These are phyloP conservation scores for Tamias sibiricus DNA, from an alignment of 2,113 vertebrate genomes.

Conservation along the genomic window DNA sequence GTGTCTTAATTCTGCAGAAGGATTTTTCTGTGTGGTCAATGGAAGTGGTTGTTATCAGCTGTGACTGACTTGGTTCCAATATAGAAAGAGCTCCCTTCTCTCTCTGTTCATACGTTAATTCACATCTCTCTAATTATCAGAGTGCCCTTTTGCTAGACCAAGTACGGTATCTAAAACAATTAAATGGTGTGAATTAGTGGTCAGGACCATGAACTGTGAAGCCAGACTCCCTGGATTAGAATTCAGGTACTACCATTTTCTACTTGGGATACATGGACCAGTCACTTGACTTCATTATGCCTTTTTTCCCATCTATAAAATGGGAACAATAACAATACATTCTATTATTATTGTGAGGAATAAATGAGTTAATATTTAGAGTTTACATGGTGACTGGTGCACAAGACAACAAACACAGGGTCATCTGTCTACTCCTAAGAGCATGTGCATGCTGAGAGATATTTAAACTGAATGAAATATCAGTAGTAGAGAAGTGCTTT, in stretches of 20 bases:
- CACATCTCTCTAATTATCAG: not conserved
- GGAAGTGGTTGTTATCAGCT: not conserved
- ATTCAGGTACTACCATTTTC: not conserved
- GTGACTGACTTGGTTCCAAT: not conserved
- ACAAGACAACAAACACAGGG: not conserved
- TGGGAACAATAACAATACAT: not conserved
- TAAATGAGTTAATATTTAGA: not conserved
- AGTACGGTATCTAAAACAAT: not conserved
- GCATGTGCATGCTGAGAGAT: not conserved
- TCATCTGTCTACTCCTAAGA: not conserved
- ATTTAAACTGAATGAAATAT: not conserved
- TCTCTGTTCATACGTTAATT: not conserved
- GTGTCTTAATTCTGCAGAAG: not conserved
- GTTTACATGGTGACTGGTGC: not conserved
- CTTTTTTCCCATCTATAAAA: not conserved
- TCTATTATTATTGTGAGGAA: not conserved
- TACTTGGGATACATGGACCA: not conserved
- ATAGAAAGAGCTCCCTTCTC: not conserved
- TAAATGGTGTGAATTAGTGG: not conserved
- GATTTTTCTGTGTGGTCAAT: not conserved
- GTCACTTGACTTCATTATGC: not conserved
- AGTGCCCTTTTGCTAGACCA: not conserved
- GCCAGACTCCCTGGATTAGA: not conserved
- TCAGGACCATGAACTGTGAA: not conserved
- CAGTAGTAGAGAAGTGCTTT: not conserved